A percentile compares a stretch with the other conserved stretches of the same genome.
Conservation (phyloP, 2,797 vertebrate species). For the Tolypeutes matacus region DNA sequence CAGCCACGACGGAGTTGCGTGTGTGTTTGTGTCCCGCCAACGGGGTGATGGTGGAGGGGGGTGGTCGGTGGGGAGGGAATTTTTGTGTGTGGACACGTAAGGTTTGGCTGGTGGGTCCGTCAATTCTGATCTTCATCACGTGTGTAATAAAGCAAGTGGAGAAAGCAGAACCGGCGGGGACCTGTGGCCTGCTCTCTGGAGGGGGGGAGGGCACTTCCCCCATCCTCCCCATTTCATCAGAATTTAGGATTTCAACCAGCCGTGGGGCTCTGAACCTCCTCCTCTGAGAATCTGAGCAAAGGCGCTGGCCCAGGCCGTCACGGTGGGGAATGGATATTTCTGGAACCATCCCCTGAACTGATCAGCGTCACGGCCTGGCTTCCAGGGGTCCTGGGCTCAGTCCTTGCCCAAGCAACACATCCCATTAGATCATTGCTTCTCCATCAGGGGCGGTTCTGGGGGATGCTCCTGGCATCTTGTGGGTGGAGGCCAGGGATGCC, state of each 20-base stretch:
- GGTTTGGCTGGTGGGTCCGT: not conserved
- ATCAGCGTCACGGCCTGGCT: no score
- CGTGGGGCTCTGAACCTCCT: not conserved
- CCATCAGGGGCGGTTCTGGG: not conserved
- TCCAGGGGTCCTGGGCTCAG: not conserved
- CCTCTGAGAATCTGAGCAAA: not conserved
- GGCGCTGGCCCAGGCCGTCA: not conserved
- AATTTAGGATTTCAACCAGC: not conserved
- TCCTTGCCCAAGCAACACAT: not conserved
- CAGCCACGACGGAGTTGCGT: not conserved
- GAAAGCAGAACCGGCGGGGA: not conserved
- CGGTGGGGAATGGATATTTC: no score
- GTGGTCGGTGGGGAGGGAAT: not conserved
- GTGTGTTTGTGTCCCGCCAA: not conserved
- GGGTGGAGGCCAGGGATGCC: no score
- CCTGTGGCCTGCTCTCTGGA: not conserved
- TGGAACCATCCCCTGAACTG: not conserved
- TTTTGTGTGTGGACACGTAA: not conserved
- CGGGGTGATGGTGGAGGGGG: not conserved
- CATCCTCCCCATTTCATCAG: rapidly evolving
- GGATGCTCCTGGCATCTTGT: not conserved
- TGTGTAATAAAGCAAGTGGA: conserved; percentile 54
- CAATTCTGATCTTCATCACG: not conserved
- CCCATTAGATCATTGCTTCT: not conserved
- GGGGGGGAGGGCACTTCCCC: no score